Conservation (phyloP, 1,140 invertebrate genomes). For the Cepaea nemoralis region DNA sequence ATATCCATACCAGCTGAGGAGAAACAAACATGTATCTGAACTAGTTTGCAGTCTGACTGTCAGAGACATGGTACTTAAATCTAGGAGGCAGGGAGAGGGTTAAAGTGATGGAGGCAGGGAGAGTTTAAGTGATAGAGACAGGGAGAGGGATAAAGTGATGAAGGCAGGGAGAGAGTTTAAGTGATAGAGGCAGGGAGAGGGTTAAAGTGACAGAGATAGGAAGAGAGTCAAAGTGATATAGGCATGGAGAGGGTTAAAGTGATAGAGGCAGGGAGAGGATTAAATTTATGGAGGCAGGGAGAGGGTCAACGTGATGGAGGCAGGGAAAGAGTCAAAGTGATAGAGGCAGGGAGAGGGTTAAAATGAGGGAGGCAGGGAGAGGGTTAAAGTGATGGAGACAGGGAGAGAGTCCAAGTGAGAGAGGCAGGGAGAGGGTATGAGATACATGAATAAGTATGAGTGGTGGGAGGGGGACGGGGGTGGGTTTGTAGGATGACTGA, state of each 20-base stretch:
- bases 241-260: neutral
- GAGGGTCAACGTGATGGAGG: neutral
- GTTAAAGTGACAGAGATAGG: neutral
- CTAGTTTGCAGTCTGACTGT: neutral
- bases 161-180: neutral
- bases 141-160: neutral
- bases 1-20: conserved; percentile 62
- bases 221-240: too few species aligned
- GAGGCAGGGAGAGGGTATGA: neutral
- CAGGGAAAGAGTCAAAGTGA: neutral
- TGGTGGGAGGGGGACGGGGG: neutral
- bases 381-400: neutral
- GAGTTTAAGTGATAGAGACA: neutral
- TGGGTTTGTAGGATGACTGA: neutral
- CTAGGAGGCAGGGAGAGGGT: neutral
- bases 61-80: neutral
- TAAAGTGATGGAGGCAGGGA: neutral
- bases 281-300: too few species aligned
- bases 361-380: neutral
- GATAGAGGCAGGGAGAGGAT: too few species aligned
- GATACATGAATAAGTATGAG: neutral
- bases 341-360: neutral
- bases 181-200: neutral
- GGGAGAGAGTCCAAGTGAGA: neutral
- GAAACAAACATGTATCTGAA: neutral